These are phyloP conservation scores for Dasysyrphus albostriatus DNA, from an alignment of 2,888 invertebrate species.

Conservation along the genomic window DNA sequence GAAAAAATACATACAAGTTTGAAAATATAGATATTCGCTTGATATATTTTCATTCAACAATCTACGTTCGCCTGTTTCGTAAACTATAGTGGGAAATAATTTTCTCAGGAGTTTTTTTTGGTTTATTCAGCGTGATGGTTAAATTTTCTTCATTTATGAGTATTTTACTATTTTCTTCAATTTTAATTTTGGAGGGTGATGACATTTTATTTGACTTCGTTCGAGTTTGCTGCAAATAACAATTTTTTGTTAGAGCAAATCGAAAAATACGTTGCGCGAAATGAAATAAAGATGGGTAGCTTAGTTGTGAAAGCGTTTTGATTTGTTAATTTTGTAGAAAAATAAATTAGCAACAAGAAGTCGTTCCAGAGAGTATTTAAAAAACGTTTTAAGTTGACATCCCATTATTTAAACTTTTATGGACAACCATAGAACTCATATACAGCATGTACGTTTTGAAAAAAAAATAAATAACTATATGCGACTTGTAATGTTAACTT, in stretches of 20 bases:
- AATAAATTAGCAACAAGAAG: not conserved
- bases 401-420: no score
- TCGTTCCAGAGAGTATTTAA: not conserved
- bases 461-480: not conserved
- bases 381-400: no score
- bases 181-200: conserved; percentile 20
- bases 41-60: conserved; percentile 6
- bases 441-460: no score
- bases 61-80: conserved; percentile 55
- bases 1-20: conserved; percentile 38
- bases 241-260: conserved; percentile 38
- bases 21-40: conserved; percentile 13
- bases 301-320: not conserved
- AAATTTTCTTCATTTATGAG: conserved; percentile 21
- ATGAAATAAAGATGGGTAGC: not conserved
- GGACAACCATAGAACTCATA: no score
- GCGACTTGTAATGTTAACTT: no score
- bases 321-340: not conserved
- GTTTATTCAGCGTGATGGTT: conserved; percentile 19
- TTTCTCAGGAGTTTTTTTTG: conserved; percentile 19
- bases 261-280: not conserved
- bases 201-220: conserved; percentile 30
- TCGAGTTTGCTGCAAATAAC: conserved; percentile 60
- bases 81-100: conserved; percentile 60
- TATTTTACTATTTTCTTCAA: conserved; percentile 22